Conservation (phyloP, 1,140 invertebrate species). For the Drosophila santomea region DNA sequence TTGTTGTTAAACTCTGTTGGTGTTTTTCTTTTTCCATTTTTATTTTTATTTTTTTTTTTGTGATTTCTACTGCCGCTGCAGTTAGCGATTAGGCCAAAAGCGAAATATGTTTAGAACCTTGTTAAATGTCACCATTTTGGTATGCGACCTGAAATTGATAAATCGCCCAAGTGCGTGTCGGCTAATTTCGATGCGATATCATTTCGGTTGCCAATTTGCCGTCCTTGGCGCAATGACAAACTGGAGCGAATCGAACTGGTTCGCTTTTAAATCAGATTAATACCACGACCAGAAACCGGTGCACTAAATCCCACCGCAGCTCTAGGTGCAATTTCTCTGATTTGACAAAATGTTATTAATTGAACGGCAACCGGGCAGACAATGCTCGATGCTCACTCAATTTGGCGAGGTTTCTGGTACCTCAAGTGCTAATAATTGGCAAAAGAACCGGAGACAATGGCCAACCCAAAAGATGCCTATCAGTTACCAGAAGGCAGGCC, state of each 20-base stretch:
- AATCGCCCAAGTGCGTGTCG: constrained; percentile 75
- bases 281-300: constrained; percentile 11
- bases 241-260: constrained; percentile 49
- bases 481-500: constrained; percentile 18
- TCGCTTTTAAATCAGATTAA: constrained; percentile 35
- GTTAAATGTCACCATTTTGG: constrained; percentile 77
- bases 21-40: too few species aligned
- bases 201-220: constrained; percentile 55
- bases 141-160: constrained; percentile 80
- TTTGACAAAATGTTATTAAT: constrained; percentile 81
- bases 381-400: constrained; percentile 56
- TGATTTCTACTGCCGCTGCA: constrained; percentile 11
- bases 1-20: constrained; percentile 55
- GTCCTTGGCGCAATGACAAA: constrained; percentile 52
- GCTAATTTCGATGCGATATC: constrained; percentile 61
- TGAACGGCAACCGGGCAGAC: constrained; percentile 43
- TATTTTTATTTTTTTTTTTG: constrained; percentile 21
- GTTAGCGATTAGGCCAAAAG: constrained; percentile 64
- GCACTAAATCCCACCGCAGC: constrained; percentile 4
- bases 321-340: constrained; percentile 69
- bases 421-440: constrained; percentile 79
- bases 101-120: constrained; percentile 76
- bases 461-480: constrained; percentile 58
- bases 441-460: constrained; percentile 65
- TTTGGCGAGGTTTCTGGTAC: constrained; percentile 57